Percentiles rank a stretch among this genome's conserved stretches.
These are phyloP conservation scores for Noctua janthe DNA, from an alignment of 2,888 invertebrate species.

Conservation along the genomic window DNA sequence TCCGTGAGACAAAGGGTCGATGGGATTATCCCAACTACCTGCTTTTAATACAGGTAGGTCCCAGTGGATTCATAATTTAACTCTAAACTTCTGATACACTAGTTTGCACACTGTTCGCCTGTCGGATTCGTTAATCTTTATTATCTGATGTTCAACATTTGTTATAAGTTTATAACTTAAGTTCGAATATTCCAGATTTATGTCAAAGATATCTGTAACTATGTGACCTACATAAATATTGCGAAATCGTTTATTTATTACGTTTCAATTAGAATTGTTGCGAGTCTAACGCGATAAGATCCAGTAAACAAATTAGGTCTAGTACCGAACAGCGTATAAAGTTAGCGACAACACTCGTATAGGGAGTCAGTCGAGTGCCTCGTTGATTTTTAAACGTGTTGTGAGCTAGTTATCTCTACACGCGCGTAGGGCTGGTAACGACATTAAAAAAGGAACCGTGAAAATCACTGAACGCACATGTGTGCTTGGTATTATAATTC, in stretches of 20 bases:
- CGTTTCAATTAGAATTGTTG: slow-evolving; percentile 20
- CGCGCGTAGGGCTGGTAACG: slow-evolving; percentile 44
- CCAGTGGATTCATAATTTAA: slow-evolving; percentile 78
- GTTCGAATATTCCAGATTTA: slow-evolving; percentile 23
- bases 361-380: slow-evolving; percentile 20
- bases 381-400: slow-evolving; percentile 53
- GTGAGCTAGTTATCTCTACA: slow-evolving; percentile 53
- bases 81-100: slow-evolving; percentile 70
- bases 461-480: slow-evolving; percentile 61
- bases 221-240: slow-evolving; percentile 12
- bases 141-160: slow-evolving; percentile 44
- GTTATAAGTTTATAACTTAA: slow-evolving; percentile 15
- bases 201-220: slow-evolving; percentile 6
- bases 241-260: slow-evolving; percentile 8
- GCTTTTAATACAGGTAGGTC: slow-evolving; percentile 75
- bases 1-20: slow-evolving; percentile 74
- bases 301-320: slow-evolving; percentile 45
- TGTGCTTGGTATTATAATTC: slow-evolving; percentile 34
- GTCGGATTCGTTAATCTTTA: slow-evolving; percentile 65
- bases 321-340: slow-evolving; percentile 38
- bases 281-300: slow-evolving; percentile 18
- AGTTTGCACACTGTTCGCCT: slow-evolving; percentile 66
- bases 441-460: slow-evolving; percentile 71
- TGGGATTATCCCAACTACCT: slow-evolving; percentile 78
- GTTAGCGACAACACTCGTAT: slow-evolving; percentile 23